Conservation (phyloP, 2,113 vertebrate genomes). For the Sminthopsis crassicaudata region DNA sequence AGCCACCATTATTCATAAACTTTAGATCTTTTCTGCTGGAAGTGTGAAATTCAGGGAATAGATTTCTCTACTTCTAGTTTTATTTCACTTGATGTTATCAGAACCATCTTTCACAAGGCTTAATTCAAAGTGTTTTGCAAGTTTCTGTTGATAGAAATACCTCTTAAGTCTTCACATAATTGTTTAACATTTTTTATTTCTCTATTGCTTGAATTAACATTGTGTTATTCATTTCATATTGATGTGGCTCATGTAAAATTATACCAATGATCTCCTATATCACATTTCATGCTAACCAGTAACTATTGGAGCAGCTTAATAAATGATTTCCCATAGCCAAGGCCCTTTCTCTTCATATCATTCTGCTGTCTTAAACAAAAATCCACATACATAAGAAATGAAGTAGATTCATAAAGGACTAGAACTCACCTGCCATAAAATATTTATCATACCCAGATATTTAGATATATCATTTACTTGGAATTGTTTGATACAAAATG, state of each 20-base stretch:
- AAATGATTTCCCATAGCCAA: conserved; percentile 42
- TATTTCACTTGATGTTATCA: neutral
- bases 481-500: conserved; percentile 3
- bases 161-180: neutral
- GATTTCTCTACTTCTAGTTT: neutral
- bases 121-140: neutral
- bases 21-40: neutral
- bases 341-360: neutral
- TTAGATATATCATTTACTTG: conserved; percentile 71
- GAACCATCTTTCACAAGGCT: neutral
- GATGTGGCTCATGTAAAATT: neutral
- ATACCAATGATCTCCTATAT: neutral
- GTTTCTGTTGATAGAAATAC: neutral
- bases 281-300: conserved; percentile 31
- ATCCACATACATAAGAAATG: conserved; percentile 55
- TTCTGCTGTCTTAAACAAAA: conserved; percentile 55
- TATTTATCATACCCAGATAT: conserved; percentile 76
- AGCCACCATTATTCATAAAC: neutral
- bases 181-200: neutral
- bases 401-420: conserved; percentile 68
- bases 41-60: too few species aligned
- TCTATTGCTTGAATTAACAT: neutral
- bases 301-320: conserved; percentile 45
- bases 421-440: conserved; percentile 67
- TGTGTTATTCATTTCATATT: neutral